Conservation (phyloP, 2,888 invertebrate species). For the Proisotoma minuta region DNA sequence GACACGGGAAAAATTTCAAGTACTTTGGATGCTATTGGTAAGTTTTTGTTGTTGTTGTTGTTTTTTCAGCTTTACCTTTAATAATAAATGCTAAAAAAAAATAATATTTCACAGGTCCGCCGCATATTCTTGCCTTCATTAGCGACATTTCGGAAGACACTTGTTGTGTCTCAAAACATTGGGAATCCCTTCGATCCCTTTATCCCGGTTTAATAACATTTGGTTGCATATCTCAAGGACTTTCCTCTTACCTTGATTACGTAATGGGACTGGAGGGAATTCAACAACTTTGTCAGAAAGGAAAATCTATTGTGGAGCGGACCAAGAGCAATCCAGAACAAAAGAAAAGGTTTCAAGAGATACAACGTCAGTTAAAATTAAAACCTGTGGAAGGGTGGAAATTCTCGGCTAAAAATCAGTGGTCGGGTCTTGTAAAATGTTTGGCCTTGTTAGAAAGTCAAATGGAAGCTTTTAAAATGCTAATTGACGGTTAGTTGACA, state of each 20-base stretch:
- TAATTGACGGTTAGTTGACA: neutral
- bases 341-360: constrained; percentile 9
- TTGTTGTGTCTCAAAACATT: constrained; percentile 7
- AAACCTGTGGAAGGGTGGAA: neutral
- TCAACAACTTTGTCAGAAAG: neutral
- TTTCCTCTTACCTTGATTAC: constrained; percentile 24
- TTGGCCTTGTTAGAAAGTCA: neutral
- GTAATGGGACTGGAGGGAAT: constrained; percentile 23
- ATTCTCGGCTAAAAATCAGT: neutral
- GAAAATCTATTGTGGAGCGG: constrained; percentile 16
- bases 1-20: neutral
- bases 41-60: neutral
- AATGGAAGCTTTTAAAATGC: neutral
- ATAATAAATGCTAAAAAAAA: too few relatives aligned
- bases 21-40: neutral
- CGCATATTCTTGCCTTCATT: constrained; percentile 32
- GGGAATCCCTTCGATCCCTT: constrained; percentile 30
- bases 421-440: neutral
- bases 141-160: constrained; percentile 22
- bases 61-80: too few relatives aligned
- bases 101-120: constrained; percentile 20
- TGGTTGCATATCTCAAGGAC: constrained; percentile 30
- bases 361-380: constrained; percentile 3
- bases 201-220: constrained; percentile 31
- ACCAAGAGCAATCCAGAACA: neutral